These are phyloP conservation scores for Polia nebulosa DNA, from an alignment of 2,888 invertebrate genomes.

Conservation along the genomic window DNA sequence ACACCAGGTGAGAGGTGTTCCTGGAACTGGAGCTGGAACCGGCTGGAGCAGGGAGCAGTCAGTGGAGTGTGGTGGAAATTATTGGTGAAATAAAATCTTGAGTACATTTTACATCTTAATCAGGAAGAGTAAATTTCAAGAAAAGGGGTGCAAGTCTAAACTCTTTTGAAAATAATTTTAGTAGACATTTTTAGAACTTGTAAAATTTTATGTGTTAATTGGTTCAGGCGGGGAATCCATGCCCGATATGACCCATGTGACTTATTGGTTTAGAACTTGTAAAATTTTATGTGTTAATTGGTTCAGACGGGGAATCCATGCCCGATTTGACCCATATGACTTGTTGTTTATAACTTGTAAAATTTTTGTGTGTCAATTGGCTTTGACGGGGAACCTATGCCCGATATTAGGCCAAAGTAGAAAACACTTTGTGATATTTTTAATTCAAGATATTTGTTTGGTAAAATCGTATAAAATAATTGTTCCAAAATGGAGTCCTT, in stretches of 20 bases:
- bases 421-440: no score
- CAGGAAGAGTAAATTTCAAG: slow-evolving; percentile 5
- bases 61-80: slow-evolving; percentile 2
- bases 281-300: neutral
- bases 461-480: no score
- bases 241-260: neutral
- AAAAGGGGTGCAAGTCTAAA: slow-evolving; percentile 1
- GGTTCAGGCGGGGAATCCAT: neutral
- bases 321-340: neutral
- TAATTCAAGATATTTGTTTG: slow-evolving; percentile 50
- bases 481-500: no score
- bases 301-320: neutral
- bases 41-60: no score
- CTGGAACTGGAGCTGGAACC: no score
- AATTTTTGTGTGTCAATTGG: no score
- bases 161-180: no score
- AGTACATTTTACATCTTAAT: slow-evolving; percentile 2
- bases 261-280: slow-evolving; percentile 1
- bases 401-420: no score
- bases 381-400: slow-evolving; percentile 49
- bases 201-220: neutral
- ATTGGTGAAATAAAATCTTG: slow-evolving; percentile 1
- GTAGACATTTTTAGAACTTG: neutral
- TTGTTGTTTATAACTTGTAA: neutral
- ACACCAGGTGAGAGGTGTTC: no score